phyloP scores from a whole-genome alignment of 1,140 invertebrate species.

The Drosophila mojavensis region DNA sequence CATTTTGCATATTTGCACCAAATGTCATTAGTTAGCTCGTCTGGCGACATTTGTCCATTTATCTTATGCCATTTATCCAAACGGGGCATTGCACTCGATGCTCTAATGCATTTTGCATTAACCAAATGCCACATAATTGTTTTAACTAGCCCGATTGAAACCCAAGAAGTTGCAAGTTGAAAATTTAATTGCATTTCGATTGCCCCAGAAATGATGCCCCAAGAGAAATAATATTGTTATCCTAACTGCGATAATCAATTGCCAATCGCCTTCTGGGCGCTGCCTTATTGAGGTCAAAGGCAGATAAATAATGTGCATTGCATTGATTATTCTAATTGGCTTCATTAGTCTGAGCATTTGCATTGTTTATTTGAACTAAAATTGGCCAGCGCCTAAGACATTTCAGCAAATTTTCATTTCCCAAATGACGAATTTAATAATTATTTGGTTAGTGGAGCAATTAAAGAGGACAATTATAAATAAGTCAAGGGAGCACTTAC shows the following conservation, averaged over 20 bases:
- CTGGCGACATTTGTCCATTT: slow-evolving; percentile 31
- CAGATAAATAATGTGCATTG: slow-evolving; percentile 10
- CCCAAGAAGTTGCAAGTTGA: slow-evolving; percentile 3
- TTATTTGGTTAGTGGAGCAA: too few species aligned
- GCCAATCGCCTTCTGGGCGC: neutral
- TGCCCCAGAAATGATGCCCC: slow-evolving; percentile 16
- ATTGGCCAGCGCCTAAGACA: too few species aligned
- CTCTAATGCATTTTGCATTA: slow-evolving; percentile 26
- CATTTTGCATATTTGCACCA: slow-evolving; percentile 52
- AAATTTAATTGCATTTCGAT: slow-evolving; percentile 17
- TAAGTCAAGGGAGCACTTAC: too few species aligned
- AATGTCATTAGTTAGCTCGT: slow-evolving; percentile 58
- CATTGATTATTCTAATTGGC: slow-evolving; percentile 31
- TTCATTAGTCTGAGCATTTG: slow-evolving; percentile 3
- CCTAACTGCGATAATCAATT: neutral
- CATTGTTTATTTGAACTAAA: too few species aligned
- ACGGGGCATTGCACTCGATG: slow-evolving; percentile 3
- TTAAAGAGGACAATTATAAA: too few species aligned
- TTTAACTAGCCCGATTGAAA: slow-evolving; percentile 29
- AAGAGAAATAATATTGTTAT: slow-evolving; percentile 18
- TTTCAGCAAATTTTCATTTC: neutral
- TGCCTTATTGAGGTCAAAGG: slow-evolving; percentile 1
- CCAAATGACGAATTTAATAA: neutral
- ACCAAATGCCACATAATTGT: slow-evolving; percentile 32
- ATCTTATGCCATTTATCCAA: slow-evolving; percentile 16